Evolutionary conservation across 2,888 invertebrate genomes (phyloP).

Genomic region (Andrena bucephala): DNA sequence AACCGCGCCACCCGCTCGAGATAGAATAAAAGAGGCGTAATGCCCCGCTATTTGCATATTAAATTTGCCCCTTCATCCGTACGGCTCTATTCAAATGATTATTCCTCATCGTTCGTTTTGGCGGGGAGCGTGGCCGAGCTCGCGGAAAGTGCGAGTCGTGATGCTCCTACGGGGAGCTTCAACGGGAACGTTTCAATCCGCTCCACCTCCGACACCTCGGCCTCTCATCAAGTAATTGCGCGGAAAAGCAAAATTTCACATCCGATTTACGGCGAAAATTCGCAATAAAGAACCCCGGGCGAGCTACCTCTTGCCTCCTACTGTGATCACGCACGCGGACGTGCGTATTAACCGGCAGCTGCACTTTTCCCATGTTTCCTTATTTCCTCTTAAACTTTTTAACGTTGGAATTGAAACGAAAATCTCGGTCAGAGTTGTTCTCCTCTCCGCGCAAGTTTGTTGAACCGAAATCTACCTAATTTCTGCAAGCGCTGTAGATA

Average conservation of each 20-base stretch:
- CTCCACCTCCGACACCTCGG: slow-evolving; percentile 34
- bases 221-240: slow-evolving; percentile 61
- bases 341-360: background rate
- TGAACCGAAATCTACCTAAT: background rate
- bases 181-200: slow-evolving; percentile 50
- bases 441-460: background rate
- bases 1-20: slow-evolving; percentile 5
- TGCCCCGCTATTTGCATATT: slow-evolving; percentile 78
- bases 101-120: slow-evolving; percentile 70
- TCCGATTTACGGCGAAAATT: slow-evolving; percentile 62
- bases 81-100: slow-evolving; percentile 74
- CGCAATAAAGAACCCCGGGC: slow-evolving; percentile 13
- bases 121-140: slow-evolving; percentile 12
- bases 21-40: slow-evolving; percentile 73
- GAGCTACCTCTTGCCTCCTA: background rate
- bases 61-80: slow-evolving; percentile 73
- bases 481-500: background rate
- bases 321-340: background rate
- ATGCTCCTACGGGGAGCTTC: slow-evolving; percentile 36
- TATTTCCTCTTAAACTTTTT: background rate
- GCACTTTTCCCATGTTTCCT: background rate
- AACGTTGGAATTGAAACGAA: background rate
- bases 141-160: slow-evolving; percentile 23
- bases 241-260: slow-evolving; percentile 66
- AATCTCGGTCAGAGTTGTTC: background rate